Conservation (phyloP, 2,888 invertebrate genomes). For the Dasysyrphus albostriatus region DNA sequence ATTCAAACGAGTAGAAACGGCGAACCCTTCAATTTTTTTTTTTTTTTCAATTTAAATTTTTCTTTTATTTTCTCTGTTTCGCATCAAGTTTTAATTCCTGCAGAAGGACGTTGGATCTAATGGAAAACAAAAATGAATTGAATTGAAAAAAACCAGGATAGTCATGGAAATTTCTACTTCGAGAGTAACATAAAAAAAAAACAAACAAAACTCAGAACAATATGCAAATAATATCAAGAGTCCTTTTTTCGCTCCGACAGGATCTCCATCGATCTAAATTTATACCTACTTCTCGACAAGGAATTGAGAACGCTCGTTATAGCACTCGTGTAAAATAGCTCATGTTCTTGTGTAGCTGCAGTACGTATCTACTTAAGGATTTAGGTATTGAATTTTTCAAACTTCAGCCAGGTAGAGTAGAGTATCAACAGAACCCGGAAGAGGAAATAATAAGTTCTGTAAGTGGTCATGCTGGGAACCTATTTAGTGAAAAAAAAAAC, state of each 20-base stretch:
- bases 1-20: conserved; percentile 68
- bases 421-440: background rate
- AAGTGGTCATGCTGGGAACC: conserved; percentile 24
- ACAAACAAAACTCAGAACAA: conserved; percentile 46
- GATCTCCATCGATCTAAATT: conserved; percentile 10
- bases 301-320: conserved; percentile 24
- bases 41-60: conserved; percentile 23
- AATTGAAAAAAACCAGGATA: conserved; percentile 22
- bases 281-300: conserved; percentile 1
- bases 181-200: background rate
- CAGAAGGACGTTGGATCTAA: conserved; percentile 18
- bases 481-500: background rate
- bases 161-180: conserved; percentile 11
- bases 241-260: conserved; percentile 1
- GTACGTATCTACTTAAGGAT: background rate
- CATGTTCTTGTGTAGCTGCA: conserved; percentile 1
- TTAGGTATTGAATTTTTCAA: background rate
- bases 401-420: background rate
- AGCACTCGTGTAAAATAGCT: conserved; percentile 21
- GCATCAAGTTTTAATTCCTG: conserved; percentile 35
- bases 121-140: conserved; percentile 6
- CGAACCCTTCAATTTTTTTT: conserved; percentile 52
- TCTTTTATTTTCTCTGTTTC: conserved; percentile 20
- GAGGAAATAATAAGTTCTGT: background rate
- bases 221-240: conserved; percentile 65